phyloP scores from a whole-genome alignment of 2,888 invertebrate species.

The Ophioninae sp. region DNA sequence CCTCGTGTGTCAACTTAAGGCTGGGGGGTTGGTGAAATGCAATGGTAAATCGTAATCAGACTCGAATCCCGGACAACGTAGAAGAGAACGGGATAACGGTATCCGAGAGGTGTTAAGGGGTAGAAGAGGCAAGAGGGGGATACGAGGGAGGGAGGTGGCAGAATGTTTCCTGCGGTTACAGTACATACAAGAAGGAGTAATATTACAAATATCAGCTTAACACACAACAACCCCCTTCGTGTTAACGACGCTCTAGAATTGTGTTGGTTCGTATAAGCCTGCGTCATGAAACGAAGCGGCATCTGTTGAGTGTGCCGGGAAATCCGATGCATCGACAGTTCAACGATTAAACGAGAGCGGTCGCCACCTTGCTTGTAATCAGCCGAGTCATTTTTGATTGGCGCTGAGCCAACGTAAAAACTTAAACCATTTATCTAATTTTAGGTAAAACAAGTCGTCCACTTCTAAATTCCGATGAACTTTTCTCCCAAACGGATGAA shows the following conservation, averaged over 20 bases:
- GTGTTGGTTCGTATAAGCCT: constrained; percentile 47
- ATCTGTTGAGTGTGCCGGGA: background rate
- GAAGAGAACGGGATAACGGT: constrained; percentile 7
- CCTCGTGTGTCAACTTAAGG: constrained; percentile 59
- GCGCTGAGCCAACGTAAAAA: too few species aligned
- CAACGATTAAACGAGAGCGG: background rate
- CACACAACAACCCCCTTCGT: constrained; percentile 25
- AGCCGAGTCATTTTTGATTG: background rate
- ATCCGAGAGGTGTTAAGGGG: background rate
- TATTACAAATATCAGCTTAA: constrained; percentile 54
- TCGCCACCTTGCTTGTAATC: constrained; percentile 6
- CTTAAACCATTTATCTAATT: too few species aligned
- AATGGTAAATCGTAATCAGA: constrained; percentile 61
- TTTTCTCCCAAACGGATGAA: too few species aligned
- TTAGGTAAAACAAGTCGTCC: too few species aligned
- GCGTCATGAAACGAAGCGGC: constrained; percentile 51
- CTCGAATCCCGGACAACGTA: constrained; percentile 34
- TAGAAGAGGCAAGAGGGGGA: background rate
- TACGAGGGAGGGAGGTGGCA: background rate
- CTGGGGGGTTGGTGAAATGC: constrained; percentile 44
- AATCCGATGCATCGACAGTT: background rate
- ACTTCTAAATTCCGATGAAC: too few species aligned
- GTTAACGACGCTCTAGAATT: constrained; percentile 34
- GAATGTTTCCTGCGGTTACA: constrained; percentile 1
- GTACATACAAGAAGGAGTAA: constrained; percentile 13